Base-by-base conservation (phyloP, 2,888 invertebrate genomes). In the Bhutanitis thaidina region DNA sequence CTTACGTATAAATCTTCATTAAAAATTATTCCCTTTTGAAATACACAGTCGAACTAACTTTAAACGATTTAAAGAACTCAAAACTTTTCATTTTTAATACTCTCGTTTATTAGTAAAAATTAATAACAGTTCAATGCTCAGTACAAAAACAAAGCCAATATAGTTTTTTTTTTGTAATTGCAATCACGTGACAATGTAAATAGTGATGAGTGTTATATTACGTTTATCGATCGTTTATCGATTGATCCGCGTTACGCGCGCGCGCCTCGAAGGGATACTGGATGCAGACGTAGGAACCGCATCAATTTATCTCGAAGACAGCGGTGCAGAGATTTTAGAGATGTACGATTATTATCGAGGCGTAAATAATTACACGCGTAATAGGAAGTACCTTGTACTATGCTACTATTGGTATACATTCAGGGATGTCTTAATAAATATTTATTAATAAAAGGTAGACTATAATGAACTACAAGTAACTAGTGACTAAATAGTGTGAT, bases 301-400 rank as follows among this genome's bases (percentile, higher is more conserved):
- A 69, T 68, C 66, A 65, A 72, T 73, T 73, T 77, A 78, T 75
- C 73, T 70, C 56, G 38, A 45, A 53, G 56, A 61, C 54, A 56
- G 58, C 59, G 55, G 27, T 53, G 57, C 56, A 55, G 59, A 53
- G 54, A 57, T 56, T 51, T 63, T 62, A 69, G 65, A 54, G 68
- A 59, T 64, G 65, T 56, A 58, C 60, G n/a, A 38, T 39, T 48
- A 37, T 50, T 61, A 61, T 61, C 62, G 60, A 60, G 52, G 44
- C 29, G 14, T 36, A 29, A 25, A 27, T 12, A 8, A 7, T 3
- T 8, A 20, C 35, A 35, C 16, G 29, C n/a, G 13, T 39, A 32
- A n/a, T n/a, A 13, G 13, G 12, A 7, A 1, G 12, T 7, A 34
- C 27, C 1, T 1, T 4, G 5, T 7, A 27, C 27, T 27, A 8